Base-by-base conservation (phyloP, 2,113 vertebrate genomes). In the Cyanoramphus novaezelandiae region DNA sequence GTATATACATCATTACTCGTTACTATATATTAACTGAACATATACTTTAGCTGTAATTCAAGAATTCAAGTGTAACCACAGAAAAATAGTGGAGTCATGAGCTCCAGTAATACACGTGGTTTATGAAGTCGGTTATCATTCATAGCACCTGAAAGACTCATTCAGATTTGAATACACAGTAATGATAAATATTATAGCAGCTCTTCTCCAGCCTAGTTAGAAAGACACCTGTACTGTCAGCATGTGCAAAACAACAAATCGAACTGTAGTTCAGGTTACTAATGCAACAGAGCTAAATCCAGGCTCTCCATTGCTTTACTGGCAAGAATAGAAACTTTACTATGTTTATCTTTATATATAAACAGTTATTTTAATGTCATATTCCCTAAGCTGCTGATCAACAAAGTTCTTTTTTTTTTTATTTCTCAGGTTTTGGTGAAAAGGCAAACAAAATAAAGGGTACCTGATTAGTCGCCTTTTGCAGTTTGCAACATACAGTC, bases 21-120 rank as follows among this genome's bases (percentile, higher is more conserved):
- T n/a, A 9, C 43, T 52, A 6, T 28, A 24, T 13, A 76, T 43
- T 55, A 76, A 71, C 7, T 28, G 28, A 82, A 39, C 1, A 8
- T 8, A 37, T 23, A 17, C 5, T n/a, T 37, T 77, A 21, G 25
- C 18, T 50, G 6, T 12, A 24, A 46, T 17, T 75, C 75, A 72
- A 65, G 29, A 6, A 7, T 13, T 11, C 17, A 69, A 76, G 17
- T 16, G 11, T 25, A 82, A 55, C 18, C 39, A 60, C 15, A 46
- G 35, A 13, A 50, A 77, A 72, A 37, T 2, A 4, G 10, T 63
- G 27, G 3, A 68, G 37, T 55, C 19, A 4, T n/a, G 20, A 12
- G 27, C 16, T 64, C 28, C 75, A 71, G 65, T 44, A 47, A 52
- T 0, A 3, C 17, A 16, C 0, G 0, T 46, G 20, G 10, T 23